phyloP scores from a whole-genome alignment of 92 coral and sea anemone species.

The Hydrozoanthus gracilis region DNA sequence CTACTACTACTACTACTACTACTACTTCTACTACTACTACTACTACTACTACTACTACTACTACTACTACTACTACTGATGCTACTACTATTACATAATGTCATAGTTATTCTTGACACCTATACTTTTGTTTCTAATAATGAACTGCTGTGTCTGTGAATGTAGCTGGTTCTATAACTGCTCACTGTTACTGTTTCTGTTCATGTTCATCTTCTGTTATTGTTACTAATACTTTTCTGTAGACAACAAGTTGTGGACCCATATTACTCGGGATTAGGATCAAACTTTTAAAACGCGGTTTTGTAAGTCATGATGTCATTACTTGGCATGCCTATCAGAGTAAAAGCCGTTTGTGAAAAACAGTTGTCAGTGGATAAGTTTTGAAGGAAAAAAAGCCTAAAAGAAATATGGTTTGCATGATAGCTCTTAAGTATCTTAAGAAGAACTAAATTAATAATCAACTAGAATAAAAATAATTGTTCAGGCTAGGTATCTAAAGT shows the following conservation, averaged over 20 bases:
- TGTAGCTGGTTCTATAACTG: neutral
- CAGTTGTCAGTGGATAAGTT: too few species aligned
- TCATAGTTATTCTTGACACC: too few species aligned
- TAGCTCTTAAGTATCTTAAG: too few species aligned
- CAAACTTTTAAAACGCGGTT: slow-evolving; percentile 28
- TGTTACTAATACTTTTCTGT: neutral
- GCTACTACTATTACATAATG: too few species aligned
- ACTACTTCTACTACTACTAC: too few species aligned
- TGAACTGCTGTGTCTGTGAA: neutral
- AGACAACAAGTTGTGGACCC: slow-evolving; percentile 35
- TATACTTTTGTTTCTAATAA: too few species aligned
- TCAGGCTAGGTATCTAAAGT: too few species aligned
- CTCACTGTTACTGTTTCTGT: neutral
- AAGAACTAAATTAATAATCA: too few species aligned
- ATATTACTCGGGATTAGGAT: slow-evolving; percentile 31
- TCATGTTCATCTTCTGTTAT: neutral
- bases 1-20: neutral
- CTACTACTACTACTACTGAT: neutral
- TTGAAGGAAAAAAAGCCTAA: too few species aligned
- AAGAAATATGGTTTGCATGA: too few species aligned
- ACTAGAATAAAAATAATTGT: too few species aligned
- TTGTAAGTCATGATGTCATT: slow-evolving; percentile 9
- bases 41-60: neutral
- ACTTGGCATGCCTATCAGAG: slow-evolving; percentile 25
- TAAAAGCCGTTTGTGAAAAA: too few species aligned